Evolutionary conservation across 2,113 vertebrate species (phyloP), one percentile per base, ranked within the genome.

Genomic region (Anseranas semipalmata): DNA sequence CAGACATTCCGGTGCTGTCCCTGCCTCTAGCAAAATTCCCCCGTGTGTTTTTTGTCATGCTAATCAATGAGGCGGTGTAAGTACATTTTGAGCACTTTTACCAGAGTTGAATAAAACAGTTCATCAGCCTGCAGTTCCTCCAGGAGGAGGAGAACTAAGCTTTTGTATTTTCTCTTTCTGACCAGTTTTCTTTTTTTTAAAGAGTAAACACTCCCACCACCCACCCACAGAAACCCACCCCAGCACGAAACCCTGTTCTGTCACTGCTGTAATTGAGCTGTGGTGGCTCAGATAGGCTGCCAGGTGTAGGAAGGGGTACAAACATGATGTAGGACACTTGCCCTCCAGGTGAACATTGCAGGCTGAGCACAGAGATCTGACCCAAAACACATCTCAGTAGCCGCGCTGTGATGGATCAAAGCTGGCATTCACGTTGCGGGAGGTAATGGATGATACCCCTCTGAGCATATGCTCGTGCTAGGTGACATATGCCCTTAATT

Each of bases 81-180:
- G 3, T 65, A 67, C 90, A 19, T 91, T 95, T 83, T 59, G 60
- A 56, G 59, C 62, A 82, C 89, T 94, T 97, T 91, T 77, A 98
- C 96, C 52, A 88, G 85, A 96, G 68, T 88, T 66, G 30, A 93
- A 70, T 96, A 87, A 96, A 94, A 87, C 70, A 97, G 75, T 45
- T 67, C 32, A 12, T 87, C 91, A 96, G 76, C 43, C 53, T 65
- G 35, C 35, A 89, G 62, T 88, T 97, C 68, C 83, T 96, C 35
- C n/a, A n/a, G n/a, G 53, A 93, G 67, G 96, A 95, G 50, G 19
- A 92, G 76, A 93, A 97, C 55, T 84, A 96, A 91, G n/a, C 52
- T 77, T 76, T 85, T 46, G 6, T 66, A 45, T 91, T 93, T 94
- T 62, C 41, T 89, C 92, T 55, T 45, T 91, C 68, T 15, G 35